These are phyloP conservation scores for Neopelma chrysocephalum DNA, from an alignment of 2,797 vertebrate species.

Conservation along the genomic window DNA sequence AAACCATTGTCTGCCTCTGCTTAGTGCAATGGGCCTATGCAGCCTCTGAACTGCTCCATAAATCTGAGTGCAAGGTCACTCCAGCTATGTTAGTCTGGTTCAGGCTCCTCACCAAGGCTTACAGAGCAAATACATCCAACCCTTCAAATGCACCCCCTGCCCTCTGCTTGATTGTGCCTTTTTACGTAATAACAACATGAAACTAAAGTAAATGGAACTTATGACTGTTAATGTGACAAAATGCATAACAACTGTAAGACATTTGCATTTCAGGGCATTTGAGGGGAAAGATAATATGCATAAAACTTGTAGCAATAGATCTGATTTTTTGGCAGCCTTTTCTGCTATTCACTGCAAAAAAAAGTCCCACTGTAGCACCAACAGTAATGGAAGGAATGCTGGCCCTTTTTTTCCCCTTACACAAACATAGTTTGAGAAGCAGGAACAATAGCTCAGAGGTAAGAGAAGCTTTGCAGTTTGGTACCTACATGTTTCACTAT, in stretches of 20 bases:
- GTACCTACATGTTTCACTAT: background rate
- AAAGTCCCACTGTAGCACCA: background rate
- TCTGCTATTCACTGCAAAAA: background rate
- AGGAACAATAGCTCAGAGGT: background rate
- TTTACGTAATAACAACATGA: background rate
- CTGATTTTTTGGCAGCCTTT: background rate
- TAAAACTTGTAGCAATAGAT: background rate
- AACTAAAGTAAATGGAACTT: background rate
- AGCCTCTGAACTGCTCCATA: background rate
- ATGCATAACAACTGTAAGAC: background rate
- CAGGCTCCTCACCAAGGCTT: background rate
- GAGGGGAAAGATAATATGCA: background rate
- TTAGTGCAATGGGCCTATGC: rapidly evolving
- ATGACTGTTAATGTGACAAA: background rate
- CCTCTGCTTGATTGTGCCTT: background rate
- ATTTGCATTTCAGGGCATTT: background rate
- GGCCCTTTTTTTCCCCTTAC: background rate
- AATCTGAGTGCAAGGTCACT: background rate
- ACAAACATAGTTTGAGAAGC: background rate
- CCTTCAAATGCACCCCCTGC: background rate
- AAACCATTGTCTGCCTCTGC: background rate
- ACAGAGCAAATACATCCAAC: background rate
- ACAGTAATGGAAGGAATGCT: background rate
- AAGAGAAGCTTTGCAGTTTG: background rate
- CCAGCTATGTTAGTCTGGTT: background rate